These are phyloP conservation scores for Tachuris rubrigastra DNA, from an alignment of 2,113 vertebrate genomes.

Conservation along the genomic window DNA sequence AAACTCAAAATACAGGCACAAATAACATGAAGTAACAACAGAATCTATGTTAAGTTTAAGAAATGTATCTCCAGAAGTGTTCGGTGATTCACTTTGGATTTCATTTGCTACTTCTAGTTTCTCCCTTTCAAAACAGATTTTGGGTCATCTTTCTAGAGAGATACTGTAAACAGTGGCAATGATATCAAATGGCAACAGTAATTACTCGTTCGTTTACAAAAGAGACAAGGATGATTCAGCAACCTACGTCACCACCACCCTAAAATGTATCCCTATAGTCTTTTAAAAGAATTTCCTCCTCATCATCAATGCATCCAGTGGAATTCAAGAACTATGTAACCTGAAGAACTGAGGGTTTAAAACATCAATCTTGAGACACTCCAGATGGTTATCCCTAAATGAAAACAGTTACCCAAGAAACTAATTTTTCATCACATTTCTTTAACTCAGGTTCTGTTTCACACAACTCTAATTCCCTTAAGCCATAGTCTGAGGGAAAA, in stretches of 20 bases:
- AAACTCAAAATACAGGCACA: background rate
- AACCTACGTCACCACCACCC: background rate
- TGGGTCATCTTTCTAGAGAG: background rate
- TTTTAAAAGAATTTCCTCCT: background rate
- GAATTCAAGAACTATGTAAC: background rate
- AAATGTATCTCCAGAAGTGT: background rate
- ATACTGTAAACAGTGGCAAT: background rate
- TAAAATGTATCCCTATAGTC: background rate
- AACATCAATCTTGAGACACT: background rate
- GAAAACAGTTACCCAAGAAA: background rate
- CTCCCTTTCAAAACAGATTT: background rate
- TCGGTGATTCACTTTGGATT: background rate
- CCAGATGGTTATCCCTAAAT: background rate
- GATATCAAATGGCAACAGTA: background rate
- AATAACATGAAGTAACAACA: background rate
- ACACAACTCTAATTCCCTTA: background rate
- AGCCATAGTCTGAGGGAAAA: background rate
- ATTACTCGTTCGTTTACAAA: background rate
- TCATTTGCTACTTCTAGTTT: background rate
- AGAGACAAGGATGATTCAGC: background rate
- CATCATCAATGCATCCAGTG: background rate
- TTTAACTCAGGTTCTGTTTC: background rate
- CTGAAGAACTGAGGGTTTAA: background rate
- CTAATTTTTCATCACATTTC: background rate
- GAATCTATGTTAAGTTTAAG: background rate